Base-by-base conservation (phyloP, 1,140 invertebrate genomes). In the Heliconius hewitsoni region DNA sequence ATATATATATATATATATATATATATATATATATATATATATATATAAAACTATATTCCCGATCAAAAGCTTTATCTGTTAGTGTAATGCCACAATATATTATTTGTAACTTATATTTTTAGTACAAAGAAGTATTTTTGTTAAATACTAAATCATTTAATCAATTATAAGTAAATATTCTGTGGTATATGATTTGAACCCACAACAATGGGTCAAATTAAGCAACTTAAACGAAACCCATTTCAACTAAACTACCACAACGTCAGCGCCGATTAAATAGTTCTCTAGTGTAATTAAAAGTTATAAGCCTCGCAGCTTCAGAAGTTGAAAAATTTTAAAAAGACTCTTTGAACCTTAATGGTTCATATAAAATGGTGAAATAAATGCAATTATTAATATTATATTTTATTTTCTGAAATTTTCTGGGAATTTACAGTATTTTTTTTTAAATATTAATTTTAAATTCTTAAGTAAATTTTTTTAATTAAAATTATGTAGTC, bases 401-500 rank as follows among this genome's bases (percentile, higher is more conserved):
- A 30, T 16, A 66, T 30, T 66, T 30, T 30, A 11, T 66, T 66
- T 16, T 23, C 0, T 30, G 0, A 0, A 0, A 5, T 46, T 46
- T 46, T 46, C 3, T 46, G 13, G 42, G 13, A 46, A 46, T 16
- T 16, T 1, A 46, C 0, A 4, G 1, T 13, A 46, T 23, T 23
- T 23, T 23, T 23, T 23, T 23, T 23, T 0, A 23, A 23, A 23
- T 23, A 23, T 23, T 23, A 23, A 23, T 23, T 23, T 23, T 16
- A 46, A 16, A 46, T 46, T 1, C 13, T 16, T 46, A 16, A 4
- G 3, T 16, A 1, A 0, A 5, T 46, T 46, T 46, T 46, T 46
- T 0, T 1, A 16, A 4, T 46, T 1, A 5, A 0, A 4, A 16
- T 46, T 46, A 16, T 4, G 0, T 16, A 46, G 13, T 46, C 0